A percentile compares a stretch with the other conserved stretches of the same genome.
phyloP scores from a whole-genome alignment of 2,888 invertebrate species.

The Andrena trimmerana region DNA sequence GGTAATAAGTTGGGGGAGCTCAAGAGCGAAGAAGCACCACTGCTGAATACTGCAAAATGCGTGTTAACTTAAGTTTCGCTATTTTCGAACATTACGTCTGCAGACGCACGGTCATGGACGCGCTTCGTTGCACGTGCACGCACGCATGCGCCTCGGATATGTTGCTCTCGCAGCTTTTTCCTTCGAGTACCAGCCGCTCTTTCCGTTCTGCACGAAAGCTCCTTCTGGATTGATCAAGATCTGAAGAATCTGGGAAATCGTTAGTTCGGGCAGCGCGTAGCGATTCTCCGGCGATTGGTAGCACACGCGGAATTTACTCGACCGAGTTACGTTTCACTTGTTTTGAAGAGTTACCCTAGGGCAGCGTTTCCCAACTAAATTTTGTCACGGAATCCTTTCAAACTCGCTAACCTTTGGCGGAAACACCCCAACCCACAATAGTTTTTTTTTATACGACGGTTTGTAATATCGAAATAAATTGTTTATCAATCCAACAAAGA shows the following conservation, averaged over 20 bases:
- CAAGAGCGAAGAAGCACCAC: neutral
- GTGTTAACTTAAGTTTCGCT: constrained; percentile 49
- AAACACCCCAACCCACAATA: too few relatives aligned
- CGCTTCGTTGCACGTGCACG: constrained; percentile 48
- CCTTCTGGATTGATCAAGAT: constrained; percentile 35
- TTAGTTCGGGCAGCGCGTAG: constrained; percentile 32
- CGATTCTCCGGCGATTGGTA: constrained; percentile 1
- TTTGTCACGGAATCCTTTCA: too few relatives aligned
- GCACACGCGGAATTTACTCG: neutral
- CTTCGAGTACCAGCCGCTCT: neutral
- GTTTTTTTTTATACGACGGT: too few relatives aligned
- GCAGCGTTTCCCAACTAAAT: too few relatives aligned
- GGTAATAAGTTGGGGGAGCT: constrained; percentile 17
- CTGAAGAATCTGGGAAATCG: constrained; percentile 31
- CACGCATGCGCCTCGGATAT: constrained; percentile 30
- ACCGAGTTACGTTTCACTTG: neutral
- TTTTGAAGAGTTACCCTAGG: too few relatives aligned
- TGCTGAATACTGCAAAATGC: constrained; percentile 11
- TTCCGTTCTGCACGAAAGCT: constrained; percentile 27
- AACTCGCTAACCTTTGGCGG: too few relatives aligned
- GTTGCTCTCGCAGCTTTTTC: neutral
- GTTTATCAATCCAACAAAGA: too few relatives aligned
- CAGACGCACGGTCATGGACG: constrained; percentile 40
- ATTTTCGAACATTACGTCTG: constrained; percentile 48
- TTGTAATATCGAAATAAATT: too few relatives aligned